A percentile compares a stretch with the other conserved stretches of the same genome.
These are phyloP conservation scores for Cygnus buccinator DNA, from an alignment of 2,113 vertebrate species.

Conservation along the genomic window DNA sequence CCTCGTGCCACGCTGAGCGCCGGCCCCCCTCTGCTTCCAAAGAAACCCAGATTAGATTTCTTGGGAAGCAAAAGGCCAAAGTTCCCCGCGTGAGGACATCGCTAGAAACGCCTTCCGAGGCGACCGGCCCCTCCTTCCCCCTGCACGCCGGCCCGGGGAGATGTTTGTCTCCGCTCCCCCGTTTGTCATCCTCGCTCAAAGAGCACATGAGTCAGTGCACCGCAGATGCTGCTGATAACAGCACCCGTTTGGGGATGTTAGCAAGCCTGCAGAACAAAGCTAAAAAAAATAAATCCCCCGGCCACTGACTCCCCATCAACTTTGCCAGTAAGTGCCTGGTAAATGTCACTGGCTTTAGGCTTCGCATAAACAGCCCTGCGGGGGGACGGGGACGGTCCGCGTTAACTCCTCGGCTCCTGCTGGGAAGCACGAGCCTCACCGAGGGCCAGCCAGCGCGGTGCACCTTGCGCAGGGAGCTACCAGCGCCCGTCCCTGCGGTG, in stretches of 20 bases:
- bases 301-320: background rate
- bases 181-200: constrained; percentile 34
- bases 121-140: background rate
- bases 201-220: constrained; percentile 42
- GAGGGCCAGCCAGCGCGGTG: background rate
- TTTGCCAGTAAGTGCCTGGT: background rate
- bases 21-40: background rate
- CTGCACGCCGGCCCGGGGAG: background rate
- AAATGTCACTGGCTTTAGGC: constrained; percentile 5
- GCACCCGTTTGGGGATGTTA: background rate
- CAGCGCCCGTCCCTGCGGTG: fast-evolving
- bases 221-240: constrained; percentile 37
- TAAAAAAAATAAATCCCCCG: background rate
- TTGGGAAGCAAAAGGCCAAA: background rate
- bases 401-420: background rate
- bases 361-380: background rate
- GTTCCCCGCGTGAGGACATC: background rate
- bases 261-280: constrained; percentile 25
- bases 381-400: background rate
- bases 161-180: constrained; percentile 29
- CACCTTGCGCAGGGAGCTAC: fast-evolving
- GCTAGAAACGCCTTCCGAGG: background rate
- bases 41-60: background rate
- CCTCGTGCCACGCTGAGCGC: background rate
- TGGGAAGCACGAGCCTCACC: fast-evolving